These are phyloP conservation scores for Sphyrna mokarran DNA, from an alignment of 2,113 vertebrate species.

Conservation along the genomic window DNA sequence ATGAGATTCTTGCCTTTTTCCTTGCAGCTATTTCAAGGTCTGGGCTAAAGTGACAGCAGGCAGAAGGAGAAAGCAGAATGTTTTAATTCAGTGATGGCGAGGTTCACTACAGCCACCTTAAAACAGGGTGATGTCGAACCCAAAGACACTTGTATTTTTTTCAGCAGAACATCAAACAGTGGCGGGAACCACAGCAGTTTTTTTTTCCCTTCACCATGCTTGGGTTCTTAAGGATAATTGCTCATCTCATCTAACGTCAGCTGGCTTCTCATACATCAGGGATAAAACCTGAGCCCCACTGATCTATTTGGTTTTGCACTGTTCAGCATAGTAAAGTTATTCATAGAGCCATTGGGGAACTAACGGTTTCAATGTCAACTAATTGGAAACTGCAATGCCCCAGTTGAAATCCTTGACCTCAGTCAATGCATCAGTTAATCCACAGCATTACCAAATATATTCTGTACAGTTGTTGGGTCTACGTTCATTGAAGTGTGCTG, in stretches of 20 bases:
- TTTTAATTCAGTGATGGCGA: not conserved
- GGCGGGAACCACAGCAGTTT: too few relatives aligned
- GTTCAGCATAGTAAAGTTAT: not conserved
- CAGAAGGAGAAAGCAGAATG: not conserved
- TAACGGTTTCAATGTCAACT: not conserved
- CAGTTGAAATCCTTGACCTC: conserved; percentile 22
- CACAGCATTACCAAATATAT: not conserved
- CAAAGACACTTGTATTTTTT: not conserved
- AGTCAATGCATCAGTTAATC: conserved; percentile 19
- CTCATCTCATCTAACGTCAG: not conserved
- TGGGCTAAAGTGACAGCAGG: not conserved
- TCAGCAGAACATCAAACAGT: not conserved
- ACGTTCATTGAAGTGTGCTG: not conserved
- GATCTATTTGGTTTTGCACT: not conserved
- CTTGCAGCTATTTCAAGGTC: not conserved
- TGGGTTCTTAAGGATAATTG: not conserved
- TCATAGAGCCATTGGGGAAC: not conserved
- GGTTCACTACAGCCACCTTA: not conserved
- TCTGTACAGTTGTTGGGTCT: not conserved
- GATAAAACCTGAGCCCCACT: not conserved
- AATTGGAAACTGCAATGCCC: conserved; percentile 13
- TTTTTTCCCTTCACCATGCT: not conserved
- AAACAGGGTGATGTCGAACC: not conserved
- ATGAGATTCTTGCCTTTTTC: not conserved
- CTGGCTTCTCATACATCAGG: not conserved